Evolutionary conservation across 2,888 invertebrate genomes (phyloP).

Genomic region (Noctua janthina): DNA sequence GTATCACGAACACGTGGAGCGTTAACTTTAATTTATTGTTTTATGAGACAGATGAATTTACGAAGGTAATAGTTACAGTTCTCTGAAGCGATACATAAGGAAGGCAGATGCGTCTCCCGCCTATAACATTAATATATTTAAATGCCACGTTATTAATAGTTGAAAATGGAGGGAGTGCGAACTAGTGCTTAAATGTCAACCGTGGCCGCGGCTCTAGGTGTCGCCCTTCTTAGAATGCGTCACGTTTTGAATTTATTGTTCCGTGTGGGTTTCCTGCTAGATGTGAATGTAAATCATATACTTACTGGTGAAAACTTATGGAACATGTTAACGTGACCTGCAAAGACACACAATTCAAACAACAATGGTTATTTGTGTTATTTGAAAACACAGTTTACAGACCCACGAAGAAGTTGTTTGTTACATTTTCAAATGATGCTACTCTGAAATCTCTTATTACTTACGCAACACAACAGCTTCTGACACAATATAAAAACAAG

Average conservation of each 20-base stretch:
- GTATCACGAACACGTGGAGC: neutral
- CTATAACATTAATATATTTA: conserved; percentile 32
- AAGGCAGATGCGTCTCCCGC: neutral
- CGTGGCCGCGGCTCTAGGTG: conserved; percentile 40
- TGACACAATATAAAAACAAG: neutral
- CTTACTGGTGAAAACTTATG: neutral
- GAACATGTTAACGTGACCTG: neutral
- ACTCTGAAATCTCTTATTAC: neutral
- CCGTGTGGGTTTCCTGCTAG: conserved; percentile 13
- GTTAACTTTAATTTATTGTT: neutral
- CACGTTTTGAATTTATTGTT: conserved; percentile 30
- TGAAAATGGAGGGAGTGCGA: conserved; percentile 17
- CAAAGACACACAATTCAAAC: neutral
- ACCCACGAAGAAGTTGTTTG: neutral
- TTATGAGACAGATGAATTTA: neutral
- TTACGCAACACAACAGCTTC: neutral
- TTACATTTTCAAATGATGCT: neutral
- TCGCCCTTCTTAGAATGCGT: conserved; percentile 23
- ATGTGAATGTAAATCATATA: conserved; percentile 22
- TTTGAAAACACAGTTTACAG: neutral
- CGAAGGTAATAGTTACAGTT: neutral
- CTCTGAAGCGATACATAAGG: conserved; percentile 10
- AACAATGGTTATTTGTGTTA: neutral
- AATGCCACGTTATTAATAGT: conserved; percentile 54
- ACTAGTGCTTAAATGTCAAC: conserved; percentile 46